phyloP scores from a whole-genome alignment of 2,113 vertebrate genomes.

The Chrysochloris asiatica region DNA sequence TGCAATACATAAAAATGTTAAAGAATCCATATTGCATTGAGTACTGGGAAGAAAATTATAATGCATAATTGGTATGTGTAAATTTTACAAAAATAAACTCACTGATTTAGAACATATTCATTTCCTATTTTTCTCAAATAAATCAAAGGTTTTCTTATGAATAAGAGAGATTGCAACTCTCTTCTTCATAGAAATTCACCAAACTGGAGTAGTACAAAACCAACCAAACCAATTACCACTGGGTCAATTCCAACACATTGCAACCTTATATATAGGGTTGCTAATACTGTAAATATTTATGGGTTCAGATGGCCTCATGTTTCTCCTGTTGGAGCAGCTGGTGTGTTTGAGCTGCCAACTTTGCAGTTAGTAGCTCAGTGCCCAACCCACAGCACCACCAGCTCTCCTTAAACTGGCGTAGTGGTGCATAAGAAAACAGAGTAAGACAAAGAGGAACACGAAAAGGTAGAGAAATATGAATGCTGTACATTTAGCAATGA shows the following conservation, averaged over 20 bases:
- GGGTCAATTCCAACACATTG: too few species aligned
- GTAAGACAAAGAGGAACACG: not conserved
- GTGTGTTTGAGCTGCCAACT: too few species aligned
- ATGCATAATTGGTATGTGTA: not conserved
- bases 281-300: too few species aligned
- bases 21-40: not conserved
- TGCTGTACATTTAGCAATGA: not conserved
- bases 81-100: not conserved
- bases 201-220: not conserved
- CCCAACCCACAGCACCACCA: too few species aligned
- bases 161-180: not conserved
- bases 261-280: too few species aligned
- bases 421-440: not conserved
- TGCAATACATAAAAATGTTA: not conserved
- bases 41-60: not conserved
- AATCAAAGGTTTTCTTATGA: not conserved
- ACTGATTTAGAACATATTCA: not conserved
- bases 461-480: not conserved
- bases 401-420: not conserved
- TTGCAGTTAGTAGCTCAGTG: too few species aligned
- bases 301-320: too few species aligned
- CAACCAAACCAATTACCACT: too few species aligned
- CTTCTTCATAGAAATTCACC: not conserved
- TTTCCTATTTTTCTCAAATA: not conserved
- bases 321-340: too few species aligned